Conservation (phyloP, 2,113 vertebrate genomes). For the Oncorhynchus tshawytscha region DNA sequence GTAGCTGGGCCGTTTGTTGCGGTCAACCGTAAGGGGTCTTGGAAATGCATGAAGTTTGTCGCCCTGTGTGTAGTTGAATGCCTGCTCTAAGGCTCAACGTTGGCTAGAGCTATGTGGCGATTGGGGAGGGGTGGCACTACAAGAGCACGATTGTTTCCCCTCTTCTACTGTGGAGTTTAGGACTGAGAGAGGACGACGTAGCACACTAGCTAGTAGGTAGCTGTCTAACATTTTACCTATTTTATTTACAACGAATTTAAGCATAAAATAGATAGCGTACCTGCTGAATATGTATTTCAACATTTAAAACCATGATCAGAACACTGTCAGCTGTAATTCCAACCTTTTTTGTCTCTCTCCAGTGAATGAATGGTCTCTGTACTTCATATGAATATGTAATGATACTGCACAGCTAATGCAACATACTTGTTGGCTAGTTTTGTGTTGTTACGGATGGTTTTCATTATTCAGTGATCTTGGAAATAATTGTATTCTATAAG, state of each 20-base stretch:
- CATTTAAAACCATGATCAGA: background rate
- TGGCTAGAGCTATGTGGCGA: constrained; percentile 62
- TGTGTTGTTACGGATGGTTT: background rate
- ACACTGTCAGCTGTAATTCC: too few species aligned
- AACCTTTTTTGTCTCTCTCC: background rate
- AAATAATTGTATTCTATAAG: background rate
- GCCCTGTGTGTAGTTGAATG: constrained; percentile 35
- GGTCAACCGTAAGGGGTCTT: constrained; percentile 24
- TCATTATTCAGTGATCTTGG: background rate
- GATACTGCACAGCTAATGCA: background rate
- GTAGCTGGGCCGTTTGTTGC: constrained; percentile 14
- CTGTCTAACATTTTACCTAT: background rate
- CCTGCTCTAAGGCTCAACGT: constrained; percentile 28
- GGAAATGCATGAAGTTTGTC: constrained; percentile 44
- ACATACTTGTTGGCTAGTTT: background rate
- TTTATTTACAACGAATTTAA: background rate
- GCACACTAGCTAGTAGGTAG: constrained; percentile 39
- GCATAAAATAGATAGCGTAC: background rate
- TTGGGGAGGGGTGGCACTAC: constrained; percentile 50
- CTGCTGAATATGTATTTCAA: background rate
- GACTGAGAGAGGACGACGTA: constrained; percentile 12
- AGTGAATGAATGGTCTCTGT: background rate
- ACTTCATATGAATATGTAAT: background rate
- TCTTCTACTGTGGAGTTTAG: constrained; percentile 20
- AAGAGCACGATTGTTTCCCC: constrained; percentile 65